These are phyloP conservation scores for Camarhynchus parvulus DNA, from an alignment of 2,113 vertebrate genomes.

Conservation along the genomic window DNA sequence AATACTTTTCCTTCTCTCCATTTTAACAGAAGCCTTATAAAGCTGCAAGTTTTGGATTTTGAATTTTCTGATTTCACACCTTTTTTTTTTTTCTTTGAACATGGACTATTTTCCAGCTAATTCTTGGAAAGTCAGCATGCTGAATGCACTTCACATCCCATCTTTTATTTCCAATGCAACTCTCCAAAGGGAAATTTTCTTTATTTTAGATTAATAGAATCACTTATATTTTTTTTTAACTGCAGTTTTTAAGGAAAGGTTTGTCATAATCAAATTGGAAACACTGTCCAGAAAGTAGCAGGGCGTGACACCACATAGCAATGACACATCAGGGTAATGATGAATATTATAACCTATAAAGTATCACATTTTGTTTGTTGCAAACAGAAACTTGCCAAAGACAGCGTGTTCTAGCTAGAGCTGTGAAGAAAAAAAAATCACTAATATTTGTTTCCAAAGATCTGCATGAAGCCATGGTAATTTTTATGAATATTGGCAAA, in stretches of 20 bases:
- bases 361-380: conserved; percentile 62
- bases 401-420: conserved; percentile 17
- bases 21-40: background rate
- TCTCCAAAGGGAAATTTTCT: background rate
- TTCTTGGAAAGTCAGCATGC: background rate
- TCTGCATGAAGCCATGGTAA: background rate
- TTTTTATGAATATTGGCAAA: conserved; percentile 27
- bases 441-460: conserved; percentile 51
- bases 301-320: conserved; percentile 64
- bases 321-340: conserved; percentile 63
- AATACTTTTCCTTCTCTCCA: background rate
- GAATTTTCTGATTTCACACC: background rate
- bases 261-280: conserved; percentile 2
- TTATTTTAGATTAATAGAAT: background rate
- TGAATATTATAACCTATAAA: conserved; percentile 68
- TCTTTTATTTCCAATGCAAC: background rate
- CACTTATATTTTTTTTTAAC: background rate
- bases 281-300: conserved; percentile 53
- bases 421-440: conserved; percentile 25
- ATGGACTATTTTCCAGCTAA: background rate
- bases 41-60: background rate
- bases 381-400: conserved; percentile 68
- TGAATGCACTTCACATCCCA: background rate
- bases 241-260: conserved; percentile 16
- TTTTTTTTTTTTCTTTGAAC: background rate